Conservation (phyloP, 2,113 vertebrate genomes). For the Glareola pratincola region DNA sequence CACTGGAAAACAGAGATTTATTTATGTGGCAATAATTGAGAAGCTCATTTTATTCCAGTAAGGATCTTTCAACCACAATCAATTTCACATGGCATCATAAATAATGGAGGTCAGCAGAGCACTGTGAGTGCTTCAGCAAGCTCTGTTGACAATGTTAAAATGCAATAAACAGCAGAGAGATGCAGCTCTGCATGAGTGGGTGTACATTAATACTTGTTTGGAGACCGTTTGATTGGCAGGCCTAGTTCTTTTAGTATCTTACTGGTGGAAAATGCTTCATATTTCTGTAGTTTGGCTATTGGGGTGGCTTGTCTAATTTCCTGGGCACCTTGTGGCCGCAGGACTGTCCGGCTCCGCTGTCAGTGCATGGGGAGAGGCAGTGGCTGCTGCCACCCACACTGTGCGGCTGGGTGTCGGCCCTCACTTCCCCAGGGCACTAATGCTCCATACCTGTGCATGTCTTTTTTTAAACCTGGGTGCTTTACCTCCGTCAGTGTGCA, state of each 20-base stretch:
- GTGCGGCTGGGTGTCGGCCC: accelerated
- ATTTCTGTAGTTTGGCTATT: not conserved
- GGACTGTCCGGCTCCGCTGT: not conserved
- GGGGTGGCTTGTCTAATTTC: not conserved
- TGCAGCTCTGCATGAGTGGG: conserved; percentile 10
- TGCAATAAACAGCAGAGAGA: conserved; percentile 18
- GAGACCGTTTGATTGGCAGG: conserved; percentile 57
- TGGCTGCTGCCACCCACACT: not conserved
- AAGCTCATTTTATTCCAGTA: conserved; percentile 82
- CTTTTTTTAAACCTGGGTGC: not conserved
- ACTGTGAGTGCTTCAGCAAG: not conserved
- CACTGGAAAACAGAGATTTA: conserved; percentile 68
- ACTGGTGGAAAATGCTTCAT: not conserved
- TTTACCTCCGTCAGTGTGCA: not conserved
- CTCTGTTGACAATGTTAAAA: conserved; percentile 64
- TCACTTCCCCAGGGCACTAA: not conserved
- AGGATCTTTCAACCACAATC: conserved; percentile 82
- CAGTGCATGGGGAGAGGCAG: not conserved
- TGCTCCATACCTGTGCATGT: accelerated
- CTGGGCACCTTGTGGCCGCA: not conserved
- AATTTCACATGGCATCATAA: conserved; percentile 77
- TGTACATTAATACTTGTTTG: conserved; percentile 46
- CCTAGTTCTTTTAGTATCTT: not conserved
- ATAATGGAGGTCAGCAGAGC: conserved; percentile 76
- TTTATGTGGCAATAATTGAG: conserved; percentile 75